phyloP scores from a whole-genome alignment of 2,797 vertebrate genomes.

The Rhadinocentrus ornatus region DNA sequence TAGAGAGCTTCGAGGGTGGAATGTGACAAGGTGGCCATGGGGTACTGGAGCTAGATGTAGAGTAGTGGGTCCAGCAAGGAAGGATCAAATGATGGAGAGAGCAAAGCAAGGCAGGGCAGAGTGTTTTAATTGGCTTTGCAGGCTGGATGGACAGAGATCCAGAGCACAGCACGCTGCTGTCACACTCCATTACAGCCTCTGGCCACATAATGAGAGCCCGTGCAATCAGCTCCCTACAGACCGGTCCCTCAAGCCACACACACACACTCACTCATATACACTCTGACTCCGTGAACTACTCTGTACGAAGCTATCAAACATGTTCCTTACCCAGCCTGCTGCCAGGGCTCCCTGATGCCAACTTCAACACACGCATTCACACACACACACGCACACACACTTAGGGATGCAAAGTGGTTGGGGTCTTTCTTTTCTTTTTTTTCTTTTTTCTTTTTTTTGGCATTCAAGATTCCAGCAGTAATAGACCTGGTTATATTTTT shows the following conservation, averaged over 20 bases:
- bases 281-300: conserved; percentile 28
- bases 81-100: conserved; percentile 60
- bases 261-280: conserved; percentile 36
- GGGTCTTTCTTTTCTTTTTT: too few relatives aligned
- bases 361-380: conserved; percentile 34
- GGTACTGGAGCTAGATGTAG: conserved; percentile 56
- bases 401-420: background rate
- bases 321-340: conserved; percentile 51
- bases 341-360: conserved; percentile 40
- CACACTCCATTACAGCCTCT: conserved; percentile 95
- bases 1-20: conserved; percentile 38
- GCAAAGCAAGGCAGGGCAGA: conserved; percentile 72
- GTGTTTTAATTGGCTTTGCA: conserved; percentile 94
- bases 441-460: background rate
- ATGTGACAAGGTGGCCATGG: conserved; percentile 32
- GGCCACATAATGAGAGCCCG: conserved; percentile 90
- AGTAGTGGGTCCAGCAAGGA: conserved; percentile 44
- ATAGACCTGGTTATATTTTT: conserved; percentile 10
- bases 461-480: background rate
- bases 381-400: conserved; percentile 21
- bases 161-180: conserved; percentile 91
- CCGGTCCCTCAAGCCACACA: conserved; percentile 71
- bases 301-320: conserved; percentile 59
- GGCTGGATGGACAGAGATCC: conserved; percentile 87
- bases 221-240: conserved; percentile 92